A percentile compares a stretch with the other conserved stretches of the same genome.
These are phyloP conservation scores for Nesidiocoris tenuis DNA, from an alignment of 2,888 invertebrate species.

Conservation along the genomic window DNA sequence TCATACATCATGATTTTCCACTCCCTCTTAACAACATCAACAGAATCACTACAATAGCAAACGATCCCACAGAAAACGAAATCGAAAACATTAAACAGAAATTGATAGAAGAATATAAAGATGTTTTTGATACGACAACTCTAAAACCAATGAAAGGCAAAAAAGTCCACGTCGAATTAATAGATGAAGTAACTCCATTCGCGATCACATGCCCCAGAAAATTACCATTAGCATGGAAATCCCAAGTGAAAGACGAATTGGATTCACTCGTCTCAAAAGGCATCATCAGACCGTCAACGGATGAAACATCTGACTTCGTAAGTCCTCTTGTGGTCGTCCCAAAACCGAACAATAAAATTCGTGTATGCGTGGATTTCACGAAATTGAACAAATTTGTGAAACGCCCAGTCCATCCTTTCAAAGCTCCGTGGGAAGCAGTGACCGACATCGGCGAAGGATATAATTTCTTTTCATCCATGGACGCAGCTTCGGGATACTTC, in stretches of 20 bases:
- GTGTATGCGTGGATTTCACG: constrained; percentile 3
- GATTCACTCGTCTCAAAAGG: neutral
- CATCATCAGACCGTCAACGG: constrained; percentile 3
- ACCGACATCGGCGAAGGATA: neutral
- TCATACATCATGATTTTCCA: constrained; percentile 15
- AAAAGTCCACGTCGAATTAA: constrained; percentile 1
- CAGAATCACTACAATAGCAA: neutral
- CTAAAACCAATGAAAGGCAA: constrained; percentile 14
- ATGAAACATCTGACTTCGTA: constrained; percentile 13
- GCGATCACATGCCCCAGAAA: neutral
- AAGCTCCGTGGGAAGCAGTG: neutral
- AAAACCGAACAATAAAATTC: constrained; percentile 8
- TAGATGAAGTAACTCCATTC: neutral
- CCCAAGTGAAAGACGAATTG: neutral
- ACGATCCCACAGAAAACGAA: neutral
- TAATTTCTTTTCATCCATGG: neutral
- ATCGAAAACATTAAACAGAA: constrained; percentile 1
- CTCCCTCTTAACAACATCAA: neutral
- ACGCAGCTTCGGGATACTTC: constrained; percentile 7
- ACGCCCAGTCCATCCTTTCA: neutral
- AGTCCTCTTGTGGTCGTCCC: constrained; percentile 9
- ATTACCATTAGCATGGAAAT: neutral
- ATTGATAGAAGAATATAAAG: constrained; percentile 5
- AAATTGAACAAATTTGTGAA: constrained; percentile 1
- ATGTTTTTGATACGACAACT: constrained; percentile 1